Base-by-base conservation (phyloP, 2,797 vertebrate genomes). In the Tokudaia muenninki region DNA sequence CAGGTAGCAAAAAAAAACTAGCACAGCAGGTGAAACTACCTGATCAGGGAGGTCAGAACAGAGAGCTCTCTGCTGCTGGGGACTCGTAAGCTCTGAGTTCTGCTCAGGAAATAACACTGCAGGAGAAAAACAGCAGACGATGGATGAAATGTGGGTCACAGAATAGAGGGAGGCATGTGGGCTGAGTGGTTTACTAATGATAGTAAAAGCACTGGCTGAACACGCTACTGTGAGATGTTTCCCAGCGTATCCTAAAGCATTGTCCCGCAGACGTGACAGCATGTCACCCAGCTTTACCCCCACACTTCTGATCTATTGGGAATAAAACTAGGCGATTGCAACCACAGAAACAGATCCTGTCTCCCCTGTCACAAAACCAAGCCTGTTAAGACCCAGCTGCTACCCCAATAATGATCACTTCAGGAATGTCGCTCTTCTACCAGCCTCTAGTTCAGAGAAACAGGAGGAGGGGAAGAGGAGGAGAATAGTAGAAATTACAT, bases 321-420 rank as follows among this genome's bases (percentile, higher is more conserved):
- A 98, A 96, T 94, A 95, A 96, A 96, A 98, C 98, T 92, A 97
- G 90, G 97, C 96, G 94, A 97, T 10, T 78, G 83, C 86, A 97
- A 81, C 29, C 90, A 13, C 37, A 3, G 91, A 96, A 92, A 95
- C 84, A 90, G 80, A 95, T 77, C 94, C 55, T 87, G 74, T 89
- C 91, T 86, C 92, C 81, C 72, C 81, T 87, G 63, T 92, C 92
- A 83, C 92, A 94, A 92, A 97, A 84, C 79, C 12, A 1, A 55
- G 34, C 17, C 95, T 92, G 57, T 74, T 94, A 94, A 93, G 92
- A 97, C 97, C 87, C 90, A 97, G 94, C 87, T 87, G 92, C 97
- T 98, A 95, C 77, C 47, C 98, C 98, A 98, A 98, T 93, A 98
- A 96, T 92, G 89, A 98, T 98, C 84, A 79, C 90, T 95, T 96